Percentiles rank a stretch among this genome's conserved stretches.
Conservation (phyloP, 2,797 vertebrate species). For the Tenualosa thibaudeaui region DNA sequence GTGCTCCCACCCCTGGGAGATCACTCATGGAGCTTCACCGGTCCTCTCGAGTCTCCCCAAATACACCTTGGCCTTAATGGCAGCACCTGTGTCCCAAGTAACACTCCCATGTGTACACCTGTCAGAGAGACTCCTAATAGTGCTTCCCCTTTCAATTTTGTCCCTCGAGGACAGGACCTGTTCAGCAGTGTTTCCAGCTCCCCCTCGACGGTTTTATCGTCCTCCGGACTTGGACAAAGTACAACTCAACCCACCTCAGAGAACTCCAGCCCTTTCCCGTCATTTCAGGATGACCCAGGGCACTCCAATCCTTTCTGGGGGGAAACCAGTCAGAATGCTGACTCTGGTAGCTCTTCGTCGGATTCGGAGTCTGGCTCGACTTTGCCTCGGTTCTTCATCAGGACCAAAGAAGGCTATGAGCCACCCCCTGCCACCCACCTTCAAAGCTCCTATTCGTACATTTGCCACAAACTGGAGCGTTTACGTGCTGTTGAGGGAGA, state of each 20-base stretch:
- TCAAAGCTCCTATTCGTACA: slow-evolving; percentile 84
- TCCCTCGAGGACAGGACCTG: slow-evolving; percentile 66
- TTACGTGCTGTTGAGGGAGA: slow-evolving; percentile 36
- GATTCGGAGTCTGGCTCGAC: slow-evolving; percentile 70
- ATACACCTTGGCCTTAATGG: slow-evolving; percentile 76
- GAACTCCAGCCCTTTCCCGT: slow-evolving; percentile 66
- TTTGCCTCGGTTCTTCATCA: slow-evolving; percentile 77
- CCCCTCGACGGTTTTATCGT: slow-evolving; percentile 53
- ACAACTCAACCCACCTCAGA: slow-evolving; percentile 49
- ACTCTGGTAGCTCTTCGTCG: slow-evolving; percentile 68
- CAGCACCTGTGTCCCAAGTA: slow-evolving; percentile 85
- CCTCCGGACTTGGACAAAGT: slow-evolving; percentile 54
- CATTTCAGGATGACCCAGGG: slow-evolving; percentile 77
- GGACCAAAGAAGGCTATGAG: slow-evolving; percentile 72
- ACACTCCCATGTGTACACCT: slow-evolving; percentile 88
- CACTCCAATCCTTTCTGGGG: slow-evolving; percentile 92
- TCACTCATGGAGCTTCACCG: slow-evolving; percentile 75
- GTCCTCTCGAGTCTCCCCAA: slow-evolving; percentile 82
- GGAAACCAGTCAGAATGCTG: slow-evolving; percentile 65
- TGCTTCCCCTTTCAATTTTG: slow-evolving; percentile 69
- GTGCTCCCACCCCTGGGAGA: slow-evolving; percentile 78
- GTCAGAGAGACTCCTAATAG: slow-evolving; percentile 77
- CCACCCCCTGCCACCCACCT: slow-evolving; percentile 81
- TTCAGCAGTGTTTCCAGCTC: slow-evolving; percentile 63
- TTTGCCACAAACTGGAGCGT: slow-evolving; percentile 88